Conservation (phyloP, 2,888 invertebrate species). For the Agriopis aurantiaria region DNA sequence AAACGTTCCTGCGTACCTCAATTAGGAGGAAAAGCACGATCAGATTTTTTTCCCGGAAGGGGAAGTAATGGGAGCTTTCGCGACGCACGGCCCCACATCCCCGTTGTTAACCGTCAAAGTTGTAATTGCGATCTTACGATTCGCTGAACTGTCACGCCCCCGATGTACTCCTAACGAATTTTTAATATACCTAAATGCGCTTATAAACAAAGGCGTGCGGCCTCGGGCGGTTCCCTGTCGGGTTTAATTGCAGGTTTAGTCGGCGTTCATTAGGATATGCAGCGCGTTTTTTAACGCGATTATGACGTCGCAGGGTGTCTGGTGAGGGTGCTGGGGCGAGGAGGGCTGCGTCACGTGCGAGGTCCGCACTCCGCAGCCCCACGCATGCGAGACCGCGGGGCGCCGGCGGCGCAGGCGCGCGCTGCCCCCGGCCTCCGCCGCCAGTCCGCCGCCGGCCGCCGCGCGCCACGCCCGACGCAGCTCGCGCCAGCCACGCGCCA, state of each 20-base stretch:
- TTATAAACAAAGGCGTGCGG: conserved; percentile 69
- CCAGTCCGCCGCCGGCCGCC: conserved; percentile 85
- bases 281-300: conserved; percentile 83
- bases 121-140: conserved; percentile 79
- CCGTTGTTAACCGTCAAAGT: conserved; percentile 66
- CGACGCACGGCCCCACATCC: conserved; percentile 56
- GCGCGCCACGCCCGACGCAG: conserved; percentile 65
- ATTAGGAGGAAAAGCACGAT: conserved; percentile 67
- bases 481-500: conserved; percentile 59
- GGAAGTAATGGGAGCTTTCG: conserved; percentile 68
- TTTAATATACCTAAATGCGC: conserved; percentile 74
- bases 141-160: conserved; percentile 73
- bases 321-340: conserved; percentile 78
- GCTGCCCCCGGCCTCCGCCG: conserved; percentile 79
- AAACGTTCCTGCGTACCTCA: conserved; percentile 62
- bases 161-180: conserved; percentile 70
- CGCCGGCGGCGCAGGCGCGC: conserved; percentile 79
- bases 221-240: conserved; percentile 66
- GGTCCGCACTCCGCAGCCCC: conserved; percentile 85
- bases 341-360: conserved; percentile 86
- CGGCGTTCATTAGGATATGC: conserved; percentile 82
- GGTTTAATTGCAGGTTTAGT: conserved; percentile 82
- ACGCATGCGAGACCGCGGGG: conserved; percentile 86
- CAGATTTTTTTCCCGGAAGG: conserved; percentile 66
- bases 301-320: conserved; percentile 79